Percentiles rank a stretch among this genome's conserved stretches.
These are phyloP conservation scores for Brachionus koreanus DNA, from an alignment of 1,140 invertebrate species.

Conservation along the genomic window DNA sequence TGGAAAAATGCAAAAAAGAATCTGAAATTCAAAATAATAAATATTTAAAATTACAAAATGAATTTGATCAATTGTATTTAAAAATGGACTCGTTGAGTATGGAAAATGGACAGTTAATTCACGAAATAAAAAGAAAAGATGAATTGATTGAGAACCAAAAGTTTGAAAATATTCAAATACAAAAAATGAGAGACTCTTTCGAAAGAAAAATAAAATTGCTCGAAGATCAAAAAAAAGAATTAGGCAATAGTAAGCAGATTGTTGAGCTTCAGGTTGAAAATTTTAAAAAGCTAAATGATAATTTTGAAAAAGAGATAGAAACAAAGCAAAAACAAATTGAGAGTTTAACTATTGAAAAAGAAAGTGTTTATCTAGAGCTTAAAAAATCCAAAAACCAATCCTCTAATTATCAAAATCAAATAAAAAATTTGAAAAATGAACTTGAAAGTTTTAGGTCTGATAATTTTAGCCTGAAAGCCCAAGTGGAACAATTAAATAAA, in stretches of 20 bases:
- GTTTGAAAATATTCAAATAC: slow-evolving; percentile 52
- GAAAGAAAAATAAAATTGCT: slow-evolving; percentile 54
- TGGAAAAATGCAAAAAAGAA: slow-evolving; percentile 56
- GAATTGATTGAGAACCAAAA: slow-evolving; percentile 54
- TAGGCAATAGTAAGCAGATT: neutral
- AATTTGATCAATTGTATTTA: slow-evolving; percentile 55
- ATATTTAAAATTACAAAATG: slow-evolving; percentile 54
- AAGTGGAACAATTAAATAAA: neutral
- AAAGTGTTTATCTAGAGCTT: neutral
- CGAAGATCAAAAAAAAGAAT: slow-evolving; percentile 50
- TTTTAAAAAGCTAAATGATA: slow-evolving; percentile 14
- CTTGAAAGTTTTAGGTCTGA: neutral
- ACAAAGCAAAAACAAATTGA: neutral
- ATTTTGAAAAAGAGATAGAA: slow-evolving; percentile 4
- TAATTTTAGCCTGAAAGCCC: neutral
- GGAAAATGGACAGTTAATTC: slow-evolving; percentile 53
- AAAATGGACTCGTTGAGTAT: slow-evolving; percentile 52
- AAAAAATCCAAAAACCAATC: neutral
- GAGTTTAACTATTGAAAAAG: neutral
- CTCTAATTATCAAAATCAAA: neutral
- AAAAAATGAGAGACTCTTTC: slow-evolving; percentile 55
- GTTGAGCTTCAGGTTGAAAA: neutral
- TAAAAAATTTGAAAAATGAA: slow-evolving; percentile 27
- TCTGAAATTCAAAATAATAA: slow-evolving; percentile 53
- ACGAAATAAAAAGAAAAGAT: slow-evolving; percentile 58